Evolutionary conservation across 2,888 invertebrate genomes (phyloP).

Genomic region (Taenaris catops): DNA sequence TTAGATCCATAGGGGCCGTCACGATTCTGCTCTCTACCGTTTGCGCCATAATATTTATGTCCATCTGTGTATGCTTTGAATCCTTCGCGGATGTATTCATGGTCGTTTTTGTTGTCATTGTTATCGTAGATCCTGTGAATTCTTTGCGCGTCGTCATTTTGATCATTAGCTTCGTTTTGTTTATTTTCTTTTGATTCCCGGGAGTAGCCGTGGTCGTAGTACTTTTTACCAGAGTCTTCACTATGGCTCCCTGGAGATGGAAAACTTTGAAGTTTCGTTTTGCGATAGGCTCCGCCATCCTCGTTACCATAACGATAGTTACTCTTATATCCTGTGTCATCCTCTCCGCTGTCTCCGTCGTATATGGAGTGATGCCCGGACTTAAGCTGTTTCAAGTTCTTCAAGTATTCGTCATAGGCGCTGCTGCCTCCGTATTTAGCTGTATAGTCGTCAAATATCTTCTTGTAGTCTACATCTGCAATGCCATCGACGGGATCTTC

Average conservation of each 20-base stretch:
- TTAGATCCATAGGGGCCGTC: constrained; percentile 68
- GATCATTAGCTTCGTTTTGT: constrained; percentile 77
- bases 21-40: constrained; percentile 71
- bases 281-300: constrained; percentile 74
- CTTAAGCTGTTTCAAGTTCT: constrained; percentile 44
- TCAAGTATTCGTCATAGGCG: constrained; percentile 53
- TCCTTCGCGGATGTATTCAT: constrained; percentile 81
- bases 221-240: constrained; percentile 2
- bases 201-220: constrained; percentile 28
- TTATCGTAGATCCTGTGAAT: constrained; percentile 77
- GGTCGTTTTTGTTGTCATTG: constrained; percentile 85
- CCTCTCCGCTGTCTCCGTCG: constrained; percentile 61
- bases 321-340: constrained; percentile 73
- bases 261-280: constrained; percentile 69
- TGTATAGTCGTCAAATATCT: constrained; percentile 46
- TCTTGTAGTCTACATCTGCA: constrained; percentile 53
- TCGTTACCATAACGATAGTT: constrained; percentile 75
- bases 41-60: constrained; percentile 70
- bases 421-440: constrained; percentile 41
- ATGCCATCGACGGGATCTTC: constrained; percentile 46
- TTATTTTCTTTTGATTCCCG: constrained; percentile 76
- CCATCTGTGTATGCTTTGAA: constrained; percentile 77
- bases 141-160: constrained; percentile 80
- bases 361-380: constrained; percentile 45
- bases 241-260: constrained; percentile 7